A percentile compares a stretch with the other conserved stretches of the same genome.
Conservation (phyloP, 2,888 invertebrate genomes). For the Listrodromus nycthemerus region DNA sequence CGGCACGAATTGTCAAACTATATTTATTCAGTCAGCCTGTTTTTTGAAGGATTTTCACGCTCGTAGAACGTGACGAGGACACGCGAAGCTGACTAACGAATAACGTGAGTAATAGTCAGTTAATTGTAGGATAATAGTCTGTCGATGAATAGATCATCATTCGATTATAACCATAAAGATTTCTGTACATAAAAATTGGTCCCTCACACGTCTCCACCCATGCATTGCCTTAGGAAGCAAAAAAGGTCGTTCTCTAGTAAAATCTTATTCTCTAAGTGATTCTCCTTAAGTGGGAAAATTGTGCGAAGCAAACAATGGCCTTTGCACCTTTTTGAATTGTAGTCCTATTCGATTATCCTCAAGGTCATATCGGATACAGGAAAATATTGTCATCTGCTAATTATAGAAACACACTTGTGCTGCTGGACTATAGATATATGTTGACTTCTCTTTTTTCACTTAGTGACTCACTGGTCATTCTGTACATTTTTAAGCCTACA, state of each 20-base stretch:
- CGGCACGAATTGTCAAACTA: not conserved
- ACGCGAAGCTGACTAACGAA: not conserved
- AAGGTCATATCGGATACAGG: not conserved
- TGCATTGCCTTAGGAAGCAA: no score
- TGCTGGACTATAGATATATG: not conserved
- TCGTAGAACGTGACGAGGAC: not conserved
- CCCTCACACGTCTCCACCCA: no score
- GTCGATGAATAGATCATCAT: not conserved
- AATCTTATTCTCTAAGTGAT: not conserved
- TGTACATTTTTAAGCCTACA: not conserved
- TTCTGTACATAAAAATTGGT: no score
- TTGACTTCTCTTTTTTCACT: slow-evolving; percentile 14
- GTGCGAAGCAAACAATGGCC: not conserved
- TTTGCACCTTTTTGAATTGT: no score
- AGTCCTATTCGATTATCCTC: no score
- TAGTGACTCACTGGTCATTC: slow-evolving; percentile 24
- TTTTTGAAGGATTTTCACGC: not conserved
- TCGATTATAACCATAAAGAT: no score
- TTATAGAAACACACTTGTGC: not conserved
- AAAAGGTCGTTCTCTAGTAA: no score
- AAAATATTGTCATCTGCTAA: slow-evolving; percentile 12
- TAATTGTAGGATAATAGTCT: not conserved
- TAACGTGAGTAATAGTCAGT: not conserved
- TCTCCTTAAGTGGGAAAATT: not conserved
- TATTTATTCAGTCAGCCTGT: not conserved